Conservation (phyloP, 2,113 vertebrate genomes). For the Marmota monax region DNA sequence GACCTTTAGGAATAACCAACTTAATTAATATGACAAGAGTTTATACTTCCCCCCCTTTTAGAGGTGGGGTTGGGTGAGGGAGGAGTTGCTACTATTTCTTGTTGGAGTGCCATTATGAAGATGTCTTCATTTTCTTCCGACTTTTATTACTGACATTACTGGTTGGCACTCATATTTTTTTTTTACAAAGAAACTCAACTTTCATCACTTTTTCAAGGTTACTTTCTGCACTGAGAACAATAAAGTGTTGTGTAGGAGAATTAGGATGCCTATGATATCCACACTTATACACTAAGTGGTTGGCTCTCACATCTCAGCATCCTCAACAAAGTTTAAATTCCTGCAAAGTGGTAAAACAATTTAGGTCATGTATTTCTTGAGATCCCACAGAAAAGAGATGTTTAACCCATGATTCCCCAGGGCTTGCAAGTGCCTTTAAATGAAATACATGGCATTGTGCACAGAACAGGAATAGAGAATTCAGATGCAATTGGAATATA, state of each 20-base stretch:
- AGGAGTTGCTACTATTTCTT: not conserved
- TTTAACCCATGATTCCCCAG: too few species aligned
- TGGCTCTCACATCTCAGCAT: not conserved
- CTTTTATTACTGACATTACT: not conserved
- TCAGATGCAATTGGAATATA: not conserved
- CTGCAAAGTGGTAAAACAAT: not conserved
- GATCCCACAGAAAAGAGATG: not conserved
- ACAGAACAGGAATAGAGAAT: not conserved
- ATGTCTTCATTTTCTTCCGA: not conserved
- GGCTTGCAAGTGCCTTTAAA: not conserved
- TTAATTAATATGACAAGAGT: not conserved
- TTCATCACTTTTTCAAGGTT: not conserved
- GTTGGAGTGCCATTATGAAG: not conserved
- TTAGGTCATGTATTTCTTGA: not conserved
- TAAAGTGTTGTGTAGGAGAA: not conserved
- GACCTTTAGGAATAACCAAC: not conserved
- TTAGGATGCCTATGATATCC: not conserved
- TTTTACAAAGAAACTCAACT: not conserved
- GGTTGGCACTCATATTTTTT: not conserved
- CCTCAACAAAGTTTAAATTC: not conserved
- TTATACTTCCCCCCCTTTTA: not conserved
- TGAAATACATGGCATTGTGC: not conserved
- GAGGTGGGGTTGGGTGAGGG: fast-evolving
- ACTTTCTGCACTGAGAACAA: not conserved
- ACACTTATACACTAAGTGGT: not conserved